Conservation (phyloP, 2,888 invertebrate species). For the Rutpela maculata region DNA sequence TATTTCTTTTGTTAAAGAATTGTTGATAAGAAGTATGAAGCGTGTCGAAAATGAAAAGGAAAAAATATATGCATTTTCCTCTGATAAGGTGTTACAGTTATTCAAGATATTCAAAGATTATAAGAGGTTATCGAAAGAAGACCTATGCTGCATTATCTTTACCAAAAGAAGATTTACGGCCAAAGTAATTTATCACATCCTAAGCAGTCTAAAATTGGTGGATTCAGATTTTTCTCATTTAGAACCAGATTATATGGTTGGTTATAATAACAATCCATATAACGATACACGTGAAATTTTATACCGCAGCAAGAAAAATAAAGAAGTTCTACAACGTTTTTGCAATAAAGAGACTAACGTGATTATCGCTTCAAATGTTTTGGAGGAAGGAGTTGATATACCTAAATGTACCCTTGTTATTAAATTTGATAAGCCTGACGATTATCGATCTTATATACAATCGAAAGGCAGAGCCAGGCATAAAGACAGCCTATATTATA, state of each 20-base stretch:
- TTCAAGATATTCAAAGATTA: constrained; percentile 79
- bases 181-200: constrained; percentile 82
- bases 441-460: constrained; percentile 90
- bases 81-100: constrained; percentile 78
- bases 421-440: constrained; percentile 82
- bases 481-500: constrained; percentile 77
- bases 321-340: constrained; percentile 77
- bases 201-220: constrained; percentile 75
- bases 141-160: constrained; percentile 83
- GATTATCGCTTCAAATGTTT: constrained; percentile 84
- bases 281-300: constrained; percentile 77
- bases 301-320: constrained; percentile 75
- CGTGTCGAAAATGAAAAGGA: constrained; percentile 70
- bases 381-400: constrained; percentile 94
- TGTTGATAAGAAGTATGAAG: constrained; percentile 76
- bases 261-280: constrained; percentile 78
- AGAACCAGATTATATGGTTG: constrained; percentile 84
- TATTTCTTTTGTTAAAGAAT: constrained; percentile 74
- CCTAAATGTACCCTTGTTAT: constrained; percentile 88
- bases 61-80: constrained; percentile 78
- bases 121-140: constrained; percentile 73
- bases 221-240: constrained; percentile 78
- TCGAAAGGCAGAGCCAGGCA: constrained; percentile 92
- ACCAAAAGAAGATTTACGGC: constrained; percentile 85
- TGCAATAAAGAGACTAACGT: constrained; percentile 79